Conservation (phyloP, 1,140 invertebrate species). For the Holcopasites calliopsidis region DNA sequence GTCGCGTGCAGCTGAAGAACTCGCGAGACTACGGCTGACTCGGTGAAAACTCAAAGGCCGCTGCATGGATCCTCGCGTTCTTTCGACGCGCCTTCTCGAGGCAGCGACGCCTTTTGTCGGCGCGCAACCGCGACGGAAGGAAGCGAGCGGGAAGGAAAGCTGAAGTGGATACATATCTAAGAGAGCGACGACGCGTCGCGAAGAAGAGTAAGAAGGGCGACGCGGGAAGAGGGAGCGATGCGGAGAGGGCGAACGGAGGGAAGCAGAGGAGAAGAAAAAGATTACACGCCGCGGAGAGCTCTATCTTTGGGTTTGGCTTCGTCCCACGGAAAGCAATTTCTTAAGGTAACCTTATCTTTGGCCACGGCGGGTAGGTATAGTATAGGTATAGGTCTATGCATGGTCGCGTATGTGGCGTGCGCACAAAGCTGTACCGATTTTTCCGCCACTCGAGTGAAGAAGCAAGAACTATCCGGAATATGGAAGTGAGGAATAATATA, state of each 20-base stretch:
- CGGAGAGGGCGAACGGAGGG: background rate
- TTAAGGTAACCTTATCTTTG: conserved; percentile 60
- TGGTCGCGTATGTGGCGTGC: conserved; percentile 38
- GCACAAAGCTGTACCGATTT: conserved; percentile 22
- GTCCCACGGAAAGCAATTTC: conserved; percentile 62
- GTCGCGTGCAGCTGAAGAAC: background rate
- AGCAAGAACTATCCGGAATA: conserved; percentile 33
- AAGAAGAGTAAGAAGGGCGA: conserved; percentile 3
- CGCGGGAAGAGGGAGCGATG: background rate
- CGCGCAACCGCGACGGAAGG: conserved; percentile 32
- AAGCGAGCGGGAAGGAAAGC: conserved; percentile 25
- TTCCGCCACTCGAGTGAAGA: background rate
- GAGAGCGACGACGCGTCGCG: conserved; percentile 7
- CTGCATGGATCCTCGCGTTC: background rate
- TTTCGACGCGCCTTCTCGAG: too few species aligned
- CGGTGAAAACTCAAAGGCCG: background rate
- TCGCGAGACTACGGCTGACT: background rate
- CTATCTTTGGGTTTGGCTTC: conserved; percentile 31
- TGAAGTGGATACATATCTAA: conserved; percentile 28
- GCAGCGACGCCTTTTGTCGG: conserved; percentile 40
- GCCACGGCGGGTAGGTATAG: conserved; percentile 42
- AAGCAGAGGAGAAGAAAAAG: conserved; percentile 6
- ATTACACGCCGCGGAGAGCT: conserved; percentile 13
- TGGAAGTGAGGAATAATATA: conserved; percentile 23
- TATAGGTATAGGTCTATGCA: conserved; percentile 36